Percentiles rank a stretch among this genome's conserved stretches.
These are phyloP conservation scores for Linnaemya vulpina DNA, from an alignment of 2,888 invertebrate species.

Conservation along the genomic window DNA sequence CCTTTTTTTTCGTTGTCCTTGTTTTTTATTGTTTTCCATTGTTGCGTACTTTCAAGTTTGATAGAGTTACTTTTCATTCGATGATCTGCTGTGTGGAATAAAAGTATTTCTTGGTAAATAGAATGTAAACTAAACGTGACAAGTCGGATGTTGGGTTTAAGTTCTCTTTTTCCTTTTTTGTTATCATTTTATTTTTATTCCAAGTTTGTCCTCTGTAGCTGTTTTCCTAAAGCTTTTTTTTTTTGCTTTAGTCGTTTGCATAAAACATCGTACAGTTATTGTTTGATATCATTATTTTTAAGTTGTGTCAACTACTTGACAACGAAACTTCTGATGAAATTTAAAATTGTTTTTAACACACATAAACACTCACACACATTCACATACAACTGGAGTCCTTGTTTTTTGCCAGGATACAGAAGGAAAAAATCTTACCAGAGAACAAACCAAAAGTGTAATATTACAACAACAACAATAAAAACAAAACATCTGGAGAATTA, in stretches of 20 bases:
- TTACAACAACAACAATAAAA: neutral
- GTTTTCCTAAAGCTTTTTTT: conserved; percentile 30
- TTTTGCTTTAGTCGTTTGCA: conserved; percentile 56
- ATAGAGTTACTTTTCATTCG: conserved; percentile 65
- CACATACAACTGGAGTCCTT: neutral
- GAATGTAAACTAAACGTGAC: conserved; percentile 67
- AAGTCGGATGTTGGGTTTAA: conserved; percentile 47
- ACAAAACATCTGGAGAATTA: neutral
- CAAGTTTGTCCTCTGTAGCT: neutral
- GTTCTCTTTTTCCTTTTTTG: neutral
- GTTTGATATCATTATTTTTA: conserved; percentile 70
- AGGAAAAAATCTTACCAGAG: conserved; percentile 9
- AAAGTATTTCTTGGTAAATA: conserved; percentile 44
- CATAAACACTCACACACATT: neutral
- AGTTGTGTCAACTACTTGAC: conserved; percentile 68
- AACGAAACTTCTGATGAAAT: conserved; percentile 56
- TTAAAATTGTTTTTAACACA: conserved; percentile 57
- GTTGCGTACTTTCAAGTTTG: conserved; percentile 47
- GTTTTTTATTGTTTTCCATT: conserved; percentile 41
- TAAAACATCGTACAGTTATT: conserved; percentile 58
- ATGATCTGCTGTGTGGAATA: conserved; percentile 45
- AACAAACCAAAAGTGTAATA: neutral
- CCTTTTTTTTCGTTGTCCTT: conserved; percentile 3
- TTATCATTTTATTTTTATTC: conserved; percentile 9
- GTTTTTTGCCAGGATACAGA: neutral